Base-by-base conservation (phyloP, 1,140 invertebrate species). In the Drosophila malerkotliana region DNA sequence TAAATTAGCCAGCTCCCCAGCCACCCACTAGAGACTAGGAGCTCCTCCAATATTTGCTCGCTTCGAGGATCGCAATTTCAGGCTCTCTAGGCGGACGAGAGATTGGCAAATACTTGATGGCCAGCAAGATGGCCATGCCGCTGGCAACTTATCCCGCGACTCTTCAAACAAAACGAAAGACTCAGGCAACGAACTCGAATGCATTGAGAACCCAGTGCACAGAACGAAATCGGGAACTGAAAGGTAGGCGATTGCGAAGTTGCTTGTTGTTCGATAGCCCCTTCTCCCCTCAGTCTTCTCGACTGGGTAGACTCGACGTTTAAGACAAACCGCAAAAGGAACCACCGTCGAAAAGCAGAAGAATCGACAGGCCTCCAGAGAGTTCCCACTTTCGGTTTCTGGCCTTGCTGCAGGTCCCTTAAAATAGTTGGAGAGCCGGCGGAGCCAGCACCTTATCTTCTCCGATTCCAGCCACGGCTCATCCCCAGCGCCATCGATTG, bases 371-470 rank as follows among this genome's bases (percentile, higher is more conserved):
- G 37, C 39, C 44, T 88, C 82, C 62, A 88, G 79, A 87, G 83
- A 88, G 67, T 79, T 87, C 58, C 73, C 78, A 87, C 66, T 88
- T 88, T 88, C 81, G 61, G 74, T 87, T 87, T 85, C 82, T 77
- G 80, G 39, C 58, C 77, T 84, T 45, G 54, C 44, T 73, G 61
- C 61, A 67, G 30, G 14, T 63, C 61, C 71, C 75, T 89, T 88
- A 88, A 88, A 88, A 88, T 83, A 88, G 83, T 80, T 18, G n/a
- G 41, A 6, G 6, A 21, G 18, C 44, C 44, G 44, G 2, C 52
- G 24, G 52, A 61, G 63, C 24, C 53, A 44, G 12, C 56, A 41
- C 56, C 57, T 49, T 37, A 47, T 49, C 51, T 64, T 8, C 30
- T 14, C 63, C 21, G 63, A 37, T 21, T 54, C 63, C 67, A 32